phyloP scores from a whole-genome alignment of 2,888 invertebrate species.

The Lepidocyrtoides sp. region DNA sequence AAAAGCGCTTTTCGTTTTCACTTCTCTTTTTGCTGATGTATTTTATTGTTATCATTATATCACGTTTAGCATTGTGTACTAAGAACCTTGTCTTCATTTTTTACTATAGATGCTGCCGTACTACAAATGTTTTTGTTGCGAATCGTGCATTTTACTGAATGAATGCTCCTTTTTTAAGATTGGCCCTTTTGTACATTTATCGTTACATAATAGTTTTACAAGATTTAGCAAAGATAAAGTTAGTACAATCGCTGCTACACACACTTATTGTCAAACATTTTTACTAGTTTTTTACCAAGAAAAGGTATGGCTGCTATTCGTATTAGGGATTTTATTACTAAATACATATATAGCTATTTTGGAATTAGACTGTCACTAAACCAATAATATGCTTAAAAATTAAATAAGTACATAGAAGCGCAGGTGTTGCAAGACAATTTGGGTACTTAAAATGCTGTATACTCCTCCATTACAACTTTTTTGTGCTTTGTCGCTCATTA shows the following conservation, averaged over 20 bases:
- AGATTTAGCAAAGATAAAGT: conserved; percentile 37
- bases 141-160: neutral
- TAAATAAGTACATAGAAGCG: neutral
- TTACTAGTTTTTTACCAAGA: neutral
- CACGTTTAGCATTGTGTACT: neutral
- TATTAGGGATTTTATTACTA: conserved; percentile 17
- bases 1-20: conserved; percentile 47
- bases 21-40: conserved; percentile 5
- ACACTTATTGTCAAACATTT: neutral
- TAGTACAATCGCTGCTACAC: neutral
- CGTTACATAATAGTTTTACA: conserved; percentile 40
- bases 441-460: neutral
- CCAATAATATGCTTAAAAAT: conserved; percentile 18
- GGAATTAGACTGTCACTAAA: conserved; percentile 52
- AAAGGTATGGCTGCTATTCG: neutral
- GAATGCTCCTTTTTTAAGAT: conserved; percentile 37
- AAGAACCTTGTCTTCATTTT: neutral
- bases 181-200: conserved; percentile 12
- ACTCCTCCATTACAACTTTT: neutral
- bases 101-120: neutral
- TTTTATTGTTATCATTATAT: neutral
- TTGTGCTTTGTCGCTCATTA: conserved; percentile 15
- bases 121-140: neutral
- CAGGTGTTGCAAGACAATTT: conserved; percentile 29
- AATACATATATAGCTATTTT: conserved; percentile 15